Percentiles rank a stretch among this genome's conserved stretches.
Conservation (phyloP, 2,888 invertebrate species). For the Nomada flava region DNA sequence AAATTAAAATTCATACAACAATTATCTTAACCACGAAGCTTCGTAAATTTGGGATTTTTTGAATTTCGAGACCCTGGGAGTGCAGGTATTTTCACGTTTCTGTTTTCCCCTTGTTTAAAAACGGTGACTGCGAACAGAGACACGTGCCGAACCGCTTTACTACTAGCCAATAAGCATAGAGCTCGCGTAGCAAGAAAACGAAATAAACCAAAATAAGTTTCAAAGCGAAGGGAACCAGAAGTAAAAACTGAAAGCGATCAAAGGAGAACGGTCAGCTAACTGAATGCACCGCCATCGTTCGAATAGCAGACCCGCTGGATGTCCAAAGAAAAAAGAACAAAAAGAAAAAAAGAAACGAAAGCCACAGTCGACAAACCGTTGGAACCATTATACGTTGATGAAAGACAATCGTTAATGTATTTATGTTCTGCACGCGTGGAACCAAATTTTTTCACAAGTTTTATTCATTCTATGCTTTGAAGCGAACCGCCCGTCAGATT, state of each 20-base stretch:
- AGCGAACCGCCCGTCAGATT: conserved; percentile 6
- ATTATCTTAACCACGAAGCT: too few relatives aligned
- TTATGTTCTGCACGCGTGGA: conserved; percentile 7
- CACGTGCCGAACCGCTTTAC: conserved; percentile 71
- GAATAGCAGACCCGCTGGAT: conserved; percentile 2
- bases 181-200: conserved; percentile 6
- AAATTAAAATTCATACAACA: too few relatives aligned
- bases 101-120: background rate
- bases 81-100: too few relatives aligned
- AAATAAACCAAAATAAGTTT: background rate
- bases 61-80: background rate
- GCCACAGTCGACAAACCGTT: conserved; percentile 32
- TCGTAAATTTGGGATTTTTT: background rate
- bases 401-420: conserved; percentile 57
- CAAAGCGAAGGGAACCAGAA: conserved; percentile 15
- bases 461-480: conserved; percentile 7
- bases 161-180: conserved; percentile 74
- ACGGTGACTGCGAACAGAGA: conserved; percentile 53
- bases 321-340: background rate
- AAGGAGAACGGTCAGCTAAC: conserved; percentile 69
- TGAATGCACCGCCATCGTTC: conserved; percentile 71
- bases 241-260: conserved; percentile 25
- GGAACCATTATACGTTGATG: conserved; percentile 46
- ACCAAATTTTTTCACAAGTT: conserved; percentile 9
- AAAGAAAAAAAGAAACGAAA: conserved; percentile 8